Base-by-base conservation (phyloP, 2,113 vertebrate genomes). In the Gymnorhina tibicen region DNA sequence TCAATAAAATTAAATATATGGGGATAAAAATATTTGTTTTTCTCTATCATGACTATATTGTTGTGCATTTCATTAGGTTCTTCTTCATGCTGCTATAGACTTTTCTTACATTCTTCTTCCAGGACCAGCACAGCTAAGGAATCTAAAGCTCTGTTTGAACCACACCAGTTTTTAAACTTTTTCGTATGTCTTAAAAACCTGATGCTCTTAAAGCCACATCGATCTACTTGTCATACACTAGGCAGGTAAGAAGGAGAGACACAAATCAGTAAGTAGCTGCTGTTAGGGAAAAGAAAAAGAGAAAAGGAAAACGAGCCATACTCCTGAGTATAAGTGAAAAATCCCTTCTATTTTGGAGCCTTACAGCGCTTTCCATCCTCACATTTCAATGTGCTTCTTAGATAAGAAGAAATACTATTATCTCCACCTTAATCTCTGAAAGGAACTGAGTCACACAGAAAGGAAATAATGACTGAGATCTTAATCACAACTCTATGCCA, bases 1-100 rank as follows among this genome's bases (percentile, higher is more conserved):
- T 75, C 56, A 87, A 55, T 86, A 89, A 93, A 94, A 93, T 59
- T 83, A 94, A 94, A 88, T 92, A 85, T 33, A 75, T 63, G 20
- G 22, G 69, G 33, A 93, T 50, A 69, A 41, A 89, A 66, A 70
- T 79, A 64, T 37, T 81, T 87, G 35, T 62, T 94, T 95, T 93
- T 91, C 85, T 94, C 28, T 62, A 52, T 24, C 26, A 74, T 68
- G 8, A 94, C 49, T 93, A 24, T 55, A 92, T 56, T 68, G 55
- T 75, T 52, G 62, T 27, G 35, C 8, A 67, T 96, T 80, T 95
- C 73, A 52, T 67, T 88, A 58, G 24, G 28, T 55, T 89, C 14
- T 50, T n/a, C 10, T 73, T 85, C 28, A 66, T 41, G 41, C 11
- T 85, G 30, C 46, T 85, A 7, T 49, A 87, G 60, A 95, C 35